Base-by-base conservation (phyloP, 2,888 invertebrate species). In the Ischnus inquisitorius region DNA sequence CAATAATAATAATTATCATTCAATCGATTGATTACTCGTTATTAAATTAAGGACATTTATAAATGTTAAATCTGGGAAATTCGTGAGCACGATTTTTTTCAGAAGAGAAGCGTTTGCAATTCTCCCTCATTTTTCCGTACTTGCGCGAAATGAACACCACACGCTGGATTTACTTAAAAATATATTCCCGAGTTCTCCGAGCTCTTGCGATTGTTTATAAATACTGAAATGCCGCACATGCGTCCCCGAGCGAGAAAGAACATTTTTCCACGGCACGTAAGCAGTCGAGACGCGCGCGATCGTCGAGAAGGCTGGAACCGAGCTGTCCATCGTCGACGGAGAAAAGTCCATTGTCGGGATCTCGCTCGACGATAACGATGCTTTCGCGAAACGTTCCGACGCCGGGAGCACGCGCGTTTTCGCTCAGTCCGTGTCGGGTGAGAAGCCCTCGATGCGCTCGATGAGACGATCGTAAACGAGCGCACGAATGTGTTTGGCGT, bases 381-480 rank as follows among this genome's bases (percentile, higher is more conserved):
- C 34, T 77, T 41, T 67, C 19, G 71, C 64, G 62, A 60, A 25
- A 5, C 62, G 25, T 46, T 64, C 34, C 12, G 39, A 39, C 34
- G 51, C 69, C 71, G 14, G 28, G 19, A 72, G 19, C 72, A 72
- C 72, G 60, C 46, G 43, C 60, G 60, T 3, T n/a, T 14, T 16
- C 46, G 6, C 46, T 72, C 12, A 46, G 28, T 46, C 46, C 28
- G 60, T 46, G 71, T 41, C 54, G 5, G 57, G 25, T 19, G 34
- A 25, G 71, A 57, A 60, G 43, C 43, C 57, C 41, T 71, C 57
- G 22, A 71, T 71, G 25, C 25, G 22, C n/a, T 60, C 76, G 43
- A 90, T 80, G 0, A 88, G 22, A n/a, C 84, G 81, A 6, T 87
- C 71, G 79, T 90, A 89, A 39, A 91, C 79, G 10, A 90, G 77